Evolutionary conservation across 37 sponge, comb jelly and placozoan genomes (phyloP).

Genomic region (Halichondria panicea): DNA sequence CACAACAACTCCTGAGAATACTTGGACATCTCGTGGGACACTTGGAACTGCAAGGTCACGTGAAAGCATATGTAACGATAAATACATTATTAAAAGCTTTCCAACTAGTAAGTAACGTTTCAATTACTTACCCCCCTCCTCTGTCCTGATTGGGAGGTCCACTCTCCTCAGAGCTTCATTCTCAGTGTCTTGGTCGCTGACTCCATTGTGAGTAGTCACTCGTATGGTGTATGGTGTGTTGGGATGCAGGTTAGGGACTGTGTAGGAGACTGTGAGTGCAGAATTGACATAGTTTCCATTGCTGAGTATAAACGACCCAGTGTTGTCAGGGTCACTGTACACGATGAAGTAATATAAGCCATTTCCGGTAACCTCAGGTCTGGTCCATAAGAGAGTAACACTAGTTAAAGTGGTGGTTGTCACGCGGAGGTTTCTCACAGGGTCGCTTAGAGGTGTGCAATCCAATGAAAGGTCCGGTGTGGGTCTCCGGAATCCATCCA

Average conservation of each 20-base stretch:
- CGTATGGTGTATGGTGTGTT: neutral
- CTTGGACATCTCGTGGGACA: neutral
- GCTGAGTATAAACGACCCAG: neutral
- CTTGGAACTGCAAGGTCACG: neutral
- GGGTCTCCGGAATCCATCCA: no score
- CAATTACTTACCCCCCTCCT: neutral
- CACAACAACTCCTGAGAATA: neutral
- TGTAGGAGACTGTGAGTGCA: neutral
- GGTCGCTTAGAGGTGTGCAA: no score
- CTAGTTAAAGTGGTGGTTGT: no score
- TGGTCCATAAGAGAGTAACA: no score
- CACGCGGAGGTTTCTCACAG: no score
- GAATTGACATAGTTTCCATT: neutral
- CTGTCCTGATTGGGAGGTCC: neutral
- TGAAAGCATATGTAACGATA: no score
- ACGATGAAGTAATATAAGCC: neutral
- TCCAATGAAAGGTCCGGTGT: neutral
- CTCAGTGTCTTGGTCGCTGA: neutral
- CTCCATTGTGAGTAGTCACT: neutral
- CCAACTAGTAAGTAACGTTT: no score
- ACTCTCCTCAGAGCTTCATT: neutral
- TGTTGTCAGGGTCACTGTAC: neutral
- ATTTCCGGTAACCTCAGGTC: neutral
- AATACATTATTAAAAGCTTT: no score
- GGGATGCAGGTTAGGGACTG: neutral